These are phyloP conservation scores for Muntiacus reevesi DNA, from an alignment of 2,113 vertebrate species.

Conservation along the genomic window DNA sequence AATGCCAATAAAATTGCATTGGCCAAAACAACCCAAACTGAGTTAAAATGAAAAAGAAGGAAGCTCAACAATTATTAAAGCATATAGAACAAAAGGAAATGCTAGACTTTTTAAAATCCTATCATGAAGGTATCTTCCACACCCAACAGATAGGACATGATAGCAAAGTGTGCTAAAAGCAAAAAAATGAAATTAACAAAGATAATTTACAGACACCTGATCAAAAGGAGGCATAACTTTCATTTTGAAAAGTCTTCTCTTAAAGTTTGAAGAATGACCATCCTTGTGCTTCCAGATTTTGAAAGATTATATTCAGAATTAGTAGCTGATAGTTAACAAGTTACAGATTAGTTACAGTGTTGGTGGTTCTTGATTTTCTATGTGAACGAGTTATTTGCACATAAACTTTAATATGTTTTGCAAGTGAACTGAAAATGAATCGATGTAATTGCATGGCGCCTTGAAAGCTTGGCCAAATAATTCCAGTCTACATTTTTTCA, in stretches of 20 bases:
- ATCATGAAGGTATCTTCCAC: background rate
- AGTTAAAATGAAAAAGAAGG: background rate
- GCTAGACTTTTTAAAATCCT: background rate
- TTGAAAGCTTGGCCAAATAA: background rate
- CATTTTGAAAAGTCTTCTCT: background rate
- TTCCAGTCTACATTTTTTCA: background rate
- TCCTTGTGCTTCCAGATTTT: background rate
- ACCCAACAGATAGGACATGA: background rate
- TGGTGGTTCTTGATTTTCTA: background rate
- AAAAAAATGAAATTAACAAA: background rate
- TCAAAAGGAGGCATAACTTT: background rate
- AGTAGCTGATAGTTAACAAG: background rate
- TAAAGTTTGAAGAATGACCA: background rate
- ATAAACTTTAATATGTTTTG: background rate
- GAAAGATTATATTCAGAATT: background rate
- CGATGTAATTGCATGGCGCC: background rate
- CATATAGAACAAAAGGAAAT: background rate
- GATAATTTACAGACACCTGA: background rate
- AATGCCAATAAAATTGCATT: background rate
- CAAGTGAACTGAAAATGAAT: background rate
- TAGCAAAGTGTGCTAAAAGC: background rate
- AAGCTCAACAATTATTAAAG: background rate
- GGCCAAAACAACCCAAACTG: background rate
- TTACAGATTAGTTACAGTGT: background rate
- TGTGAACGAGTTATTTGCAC: background rate